Evolutionary conservation across 2,797 vertebrate genomes (phyloP).

Genomic region (Melanotaenia parkinsoni): DNA sequence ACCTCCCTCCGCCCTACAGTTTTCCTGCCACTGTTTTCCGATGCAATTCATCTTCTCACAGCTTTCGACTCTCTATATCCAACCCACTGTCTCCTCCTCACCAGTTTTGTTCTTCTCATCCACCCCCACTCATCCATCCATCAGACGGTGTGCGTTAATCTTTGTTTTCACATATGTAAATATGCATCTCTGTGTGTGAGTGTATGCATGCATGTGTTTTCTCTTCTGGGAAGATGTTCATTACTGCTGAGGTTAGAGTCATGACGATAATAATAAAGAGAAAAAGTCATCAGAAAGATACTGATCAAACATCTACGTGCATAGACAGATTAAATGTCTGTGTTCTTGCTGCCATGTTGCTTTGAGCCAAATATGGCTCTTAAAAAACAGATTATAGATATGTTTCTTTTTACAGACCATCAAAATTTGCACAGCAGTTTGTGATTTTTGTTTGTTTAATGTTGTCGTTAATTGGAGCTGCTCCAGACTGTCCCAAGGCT

Average conservation of each 20-base stretch:
- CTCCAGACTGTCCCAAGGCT: slow-evolving; percentile 66
- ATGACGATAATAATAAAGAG: slow-evolving; percentile 58
- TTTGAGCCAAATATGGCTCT: slow-evolving; percentile 36
- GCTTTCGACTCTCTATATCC: slow-evolving; percentile 45
- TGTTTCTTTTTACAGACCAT: slow-evolving; percentile 44
- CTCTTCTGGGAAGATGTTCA: slow-evolving; percentile 47
- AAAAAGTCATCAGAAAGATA: slow-evolving; percentile 45
- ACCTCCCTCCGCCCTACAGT: slow-evolving; percentile 21
- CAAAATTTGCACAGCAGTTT: slow-evolving; percentile 57
- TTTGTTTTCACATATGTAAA: slow-evolving; percentile 24
- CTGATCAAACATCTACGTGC: slow-evolving; percentile 49
- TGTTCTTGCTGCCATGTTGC: slow-evolving; percentile 33
- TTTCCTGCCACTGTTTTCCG: slow-evolving; percentile 35
- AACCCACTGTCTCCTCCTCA: slow-evolving; percentile 32
- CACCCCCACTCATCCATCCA: slow-evolving; percentile 52
- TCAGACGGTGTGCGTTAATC: slow-evolving; percentile 32
- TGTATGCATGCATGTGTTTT: slow-evolving; percentile 14
- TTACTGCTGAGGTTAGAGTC: slow-evolving; percentile 59
- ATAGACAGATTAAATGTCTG: not conserved
- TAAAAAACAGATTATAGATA: slow-evolving; percentile 43
- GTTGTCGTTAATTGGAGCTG: slow-evolving; percentile 70
- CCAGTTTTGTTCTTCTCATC: slow-evolving; percentile 42
- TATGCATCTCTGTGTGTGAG: not conserved
- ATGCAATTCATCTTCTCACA: slow-evolving; percentile 51
- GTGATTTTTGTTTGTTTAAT: slow-evolving; percentile 54